phyloP scores from a whole-genome alignment of 2,888 invertebrate species.

The Cephonodes hylas region DNA sequence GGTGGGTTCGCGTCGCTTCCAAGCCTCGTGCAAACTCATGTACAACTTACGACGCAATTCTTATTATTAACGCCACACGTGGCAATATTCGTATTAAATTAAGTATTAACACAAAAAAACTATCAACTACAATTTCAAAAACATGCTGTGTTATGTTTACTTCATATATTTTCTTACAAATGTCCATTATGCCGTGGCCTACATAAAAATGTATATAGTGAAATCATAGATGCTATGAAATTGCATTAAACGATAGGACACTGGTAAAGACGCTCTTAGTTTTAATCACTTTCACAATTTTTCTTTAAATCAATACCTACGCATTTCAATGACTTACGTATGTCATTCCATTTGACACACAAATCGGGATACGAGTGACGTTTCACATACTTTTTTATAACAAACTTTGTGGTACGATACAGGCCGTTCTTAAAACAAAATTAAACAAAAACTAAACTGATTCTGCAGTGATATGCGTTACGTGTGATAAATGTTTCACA shows the following conservation, averaged over 20 bases:
- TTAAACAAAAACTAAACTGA: conserved; percentile 16
- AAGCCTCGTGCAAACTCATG: too few species aligned
- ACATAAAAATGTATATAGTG: neutral
- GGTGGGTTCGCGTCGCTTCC: neutral
- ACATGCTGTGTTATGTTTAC: too few species aligned
- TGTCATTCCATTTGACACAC: neutral
- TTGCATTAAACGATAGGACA: neutral
- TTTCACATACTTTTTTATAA: neutral
- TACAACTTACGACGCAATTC: too few species aligned
- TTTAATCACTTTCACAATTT: neutral
- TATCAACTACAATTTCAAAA: too few species aligned
- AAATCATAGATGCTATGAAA: neutral
- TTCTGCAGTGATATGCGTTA: neutral
- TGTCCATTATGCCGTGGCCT: neutral
- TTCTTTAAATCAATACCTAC: neutral
- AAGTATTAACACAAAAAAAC: neutral
- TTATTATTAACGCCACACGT: neutral
- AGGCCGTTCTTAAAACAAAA: conserved; percentile 1
- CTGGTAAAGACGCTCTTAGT: neutral
- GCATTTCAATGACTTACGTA: neutral
- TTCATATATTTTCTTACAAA: too few species aligned
- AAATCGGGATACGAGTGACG: neutral
- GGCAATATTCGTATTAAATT: neutral
- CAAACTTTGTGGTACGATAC: neutral
- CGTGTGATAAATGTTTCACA: neutral